Conservation (phyloP, 2,797 vertebrate species). For the Galagoides demidoff region DNA sequence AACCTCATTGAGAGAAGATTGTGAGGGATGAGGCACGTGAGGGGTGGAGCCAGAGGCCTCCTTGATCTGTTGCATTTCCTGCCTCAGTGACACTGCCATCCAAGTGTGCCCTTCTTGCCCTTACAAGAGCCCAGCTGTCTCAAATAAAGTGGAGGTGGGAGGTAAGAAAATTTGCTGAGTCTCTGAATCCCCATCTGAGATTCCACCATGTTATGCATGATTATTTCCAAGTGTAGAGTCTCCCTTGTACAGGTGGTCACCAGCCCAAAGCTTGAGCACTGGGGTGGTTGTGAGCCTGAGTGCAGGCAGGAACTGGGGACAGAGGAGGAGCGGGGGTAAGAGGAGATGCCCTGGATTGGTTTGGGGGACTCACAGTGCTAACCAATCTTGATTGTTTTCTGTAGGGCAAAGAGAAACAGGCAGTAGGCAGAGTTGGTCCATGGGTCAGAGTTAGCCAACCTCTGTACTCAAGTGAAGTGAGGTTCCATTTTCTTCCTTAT, state of each 20-base stretch:
- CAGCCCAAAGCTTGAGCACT: not conserved
- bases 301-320: not conserved
- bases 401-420: not conserved
- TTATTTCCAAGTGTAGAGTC: not conserved
- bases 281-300: not conserved
- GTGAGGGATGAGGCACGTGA: not conserved
- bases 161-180: not conserved
- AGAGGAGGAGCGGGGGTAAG: not conserved
- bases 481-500: not conserved
- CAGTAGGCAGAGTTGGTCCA: not conserved
- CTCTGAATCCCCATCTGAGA: not conserved
- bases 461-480: not conserved
- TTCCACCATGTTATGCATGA: not conserved
- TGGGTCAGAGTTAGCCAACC: not conserved
- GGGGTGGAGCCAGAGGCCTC: not conserved
- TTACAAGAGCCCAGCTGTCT: not conserved
- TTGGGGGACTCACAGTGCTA: not conserved
- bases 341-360: not conserved
- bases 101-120: not conserved
- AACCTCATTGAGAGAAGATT: not conserved
- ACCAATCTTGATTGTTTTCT: not conserved
- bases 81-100: not conserved
- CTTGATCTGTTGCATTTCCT: not conserved
- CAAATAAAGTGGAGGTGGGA: not conserved
- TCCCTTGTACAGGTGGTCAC: not conserved